A percentile compares a stretch with the other conserved stretches of the same genome.
These are phyloP conservation scores for Hyperopisus bebe DNA, from an alignment of 2,113 vertebrate species.

Conservation along the genomic window DNA sequence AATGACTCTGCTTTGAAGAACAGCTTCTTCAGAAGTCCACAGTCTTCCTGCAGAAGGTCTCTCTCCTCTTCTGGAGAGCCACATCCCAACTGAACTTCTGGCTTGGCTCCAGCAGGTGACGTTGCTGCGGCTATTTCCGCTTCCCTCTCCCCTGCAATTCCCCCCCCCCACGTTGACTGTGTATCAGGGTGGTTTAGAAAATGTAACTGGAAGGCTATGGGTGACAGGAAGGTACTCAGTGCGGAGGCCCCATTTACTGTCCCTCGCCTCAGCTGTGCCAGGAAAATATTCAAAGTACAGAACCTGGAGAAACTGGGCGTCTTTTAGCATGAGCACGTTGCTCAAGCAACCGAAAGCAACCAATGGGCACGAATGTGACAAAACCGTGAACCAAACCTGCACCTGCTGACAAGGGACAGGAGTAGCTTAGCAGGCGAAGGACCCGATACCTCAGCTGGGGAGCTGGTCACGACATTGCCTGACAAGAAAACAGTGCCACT, in stretches of 20 bases:
- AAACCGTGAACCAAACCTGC: background rate
- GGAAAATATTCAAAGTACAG: background rate
- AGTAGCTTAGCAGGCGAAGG: too few species aligned
- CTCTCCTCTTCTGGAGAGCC: background rate
- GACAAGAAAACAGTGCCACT: background rate
- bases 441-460: background rate
- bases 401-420: background rate
- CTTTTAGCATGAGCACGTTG: background rate
- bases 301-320: background rate
- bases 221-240: background rate
- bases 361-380: background rate
- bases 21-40: background rate
- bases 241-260: background rate
- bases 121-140: background rate
- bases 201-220: background rate
- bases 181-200: background rate
- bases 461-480: background rate
- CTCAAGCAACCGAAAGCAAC: background rate
- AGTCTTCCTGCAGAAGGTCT: background rate
- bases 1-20: background rate
- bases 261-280: background rate
- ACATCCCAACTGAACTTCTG: background rate
- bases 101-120: background rate
- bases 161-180: background rate
- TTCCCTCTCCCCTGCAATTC: background rate